Evolutionary conservation across 2,113 vertebrate species (phyloP).

Genomic region (Lophochroa leadbeateri): DNA sequence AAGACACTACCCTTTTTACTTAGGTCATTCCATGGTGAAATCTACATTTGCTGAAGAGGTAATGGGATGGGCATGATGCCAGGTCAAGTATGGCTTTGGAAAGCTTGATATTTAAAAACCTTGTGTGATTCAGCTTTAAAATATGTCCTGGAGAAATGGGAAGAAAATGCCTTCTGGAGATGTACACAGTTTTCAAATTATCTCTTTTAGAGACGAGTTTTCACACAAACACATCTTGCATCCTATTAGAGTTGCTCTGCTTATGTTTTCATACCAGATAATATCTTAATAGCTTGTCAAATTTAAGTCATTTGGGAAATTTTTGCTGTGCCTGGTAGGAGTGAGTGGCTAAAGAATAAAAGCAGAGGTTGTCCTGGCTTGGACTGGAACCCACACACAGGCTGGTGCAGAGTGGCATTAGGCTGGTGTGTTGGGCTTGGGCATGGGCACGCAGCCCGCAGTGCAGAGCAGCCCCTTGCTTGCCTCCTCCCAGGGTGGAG

Average conservation of each 20-base stretch:
- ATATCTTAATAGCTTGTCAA: not conserved
- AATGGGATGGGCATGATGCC: accelerated
- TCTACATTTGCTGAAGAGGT: not conserved
- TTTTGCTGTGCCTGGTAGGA: not conserved
- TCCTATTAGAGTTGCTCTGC: not conserved
- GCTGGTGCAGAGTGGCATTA: not conserved
- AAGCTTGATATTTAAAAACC: not conserved
- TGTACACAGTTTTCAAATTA: not conserved
- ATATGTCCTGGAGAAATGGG: not conserved
- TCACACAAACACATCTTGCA: not conserved
- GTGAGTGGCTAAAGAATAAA: accelerated
- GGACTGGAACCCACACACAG: accelerated
- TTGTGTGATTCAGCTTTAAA: not conserved
- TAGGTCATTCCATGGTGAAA: not conserved
- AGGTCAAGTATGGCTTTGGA: too few species aligned
- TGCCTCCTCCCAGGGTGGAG: accelerated
- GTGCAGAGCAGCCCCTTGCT: not conserved
- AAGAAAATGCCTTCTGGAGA: not conserved
- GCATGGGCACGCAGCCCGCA: accelerated
- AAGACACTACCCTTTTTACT: not conserved
- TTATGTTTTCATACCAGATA: not conserved
- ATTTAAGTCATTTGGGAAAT: not conserved
- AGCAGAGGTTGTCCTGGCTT: not conserved
- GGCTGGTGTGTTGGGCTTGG: not conserved
- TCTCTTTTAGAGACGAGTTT: not conserved